Evolutionary conservation across 2,113 vertebrate species (phyloP).

Genomic region (Pygathrix nemaeus): DNA sequence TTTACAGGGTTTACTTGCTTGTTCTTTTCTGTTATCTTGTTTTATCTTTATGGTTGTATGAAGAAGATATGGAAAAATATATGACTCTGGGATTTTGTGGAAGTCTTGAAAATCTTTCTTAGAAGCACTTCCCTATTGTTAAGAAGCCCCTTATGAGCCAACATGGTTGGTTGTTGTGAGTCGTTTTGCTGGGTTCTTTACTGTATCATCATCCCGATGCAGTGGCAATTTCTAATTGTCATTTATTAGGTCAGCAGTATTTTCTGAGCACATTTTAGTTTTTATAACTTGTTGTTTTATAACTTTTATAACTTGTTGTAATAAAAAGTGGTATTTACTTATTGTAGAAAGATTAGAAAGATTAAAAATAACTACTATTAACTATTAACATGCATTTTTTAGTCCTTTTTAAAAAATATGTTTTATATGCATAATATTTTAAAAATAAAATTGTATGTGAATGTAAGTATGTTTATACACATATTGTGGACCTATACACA

Average conservation of each 20-base stretch:
- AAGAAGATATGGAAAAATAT: not conserved
- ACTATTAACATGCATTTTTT: not conserved
- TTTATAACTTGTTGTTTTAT: not conserved
- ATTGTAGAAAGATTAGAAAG: slow-evolving; percentile 33
- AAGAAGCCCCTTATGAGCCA: not conserved
- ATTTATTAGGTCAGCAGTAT: not conserved
- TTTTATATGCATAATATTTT: not conserved
- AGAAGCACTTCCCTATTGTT: not conserved
- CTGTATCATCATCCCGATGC: not conserved
- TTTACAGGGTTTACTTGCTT: not conserved
- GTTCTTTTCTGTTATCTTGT: not conserved
- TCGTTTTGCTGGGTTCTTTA: not conserved
- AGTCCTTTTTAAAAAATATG: not conserved
- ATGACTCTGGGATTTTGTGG: not conserved
- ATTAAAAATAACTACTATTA: not conserved
- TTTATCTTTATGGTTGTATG: not conserved
- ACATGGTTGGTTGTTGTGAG: not conserved
- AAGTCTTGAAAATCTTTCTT: slow-evolving; percentile 11
- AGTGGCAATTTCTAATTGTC: not conserved
- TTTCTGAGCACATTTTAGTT: slow-evolving; percentile 40
- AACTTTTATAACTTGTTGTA: not conserved
- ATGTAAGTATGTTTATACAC: not conserved
- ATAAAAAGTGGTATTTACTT: not conserved
- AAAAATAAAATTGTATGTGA: not conserved
- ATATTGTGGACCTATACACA: not conserved